Evolutionary conservation across 1,140 invertebrate genomes (phyloP), one percentile per base, ranked within the genome.

Genomic region (Macrobrachium rosenbergii): DNA sequence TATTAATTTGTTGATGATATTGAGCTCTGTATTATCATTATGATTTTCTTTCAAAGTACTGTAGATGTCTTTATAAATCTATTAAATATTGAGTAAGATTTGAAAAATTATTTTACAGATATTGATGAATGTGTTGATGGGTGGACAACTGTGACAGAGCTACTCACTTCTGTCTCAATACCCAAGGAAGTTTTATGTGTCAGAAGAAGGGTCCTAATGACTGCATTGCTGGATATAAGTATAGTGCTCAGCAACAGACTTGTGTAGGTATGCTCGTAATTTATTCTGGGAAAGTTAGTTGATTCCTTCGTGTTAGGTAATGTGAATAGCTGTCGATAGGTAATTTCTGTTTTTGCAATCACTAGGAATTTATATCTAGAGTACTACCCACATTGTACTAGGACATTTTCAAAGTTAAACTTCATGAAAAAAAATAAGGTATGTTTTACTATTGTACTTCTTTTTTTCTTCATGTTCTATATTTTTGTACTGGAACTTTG

Each of bases 91-190:
- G 72, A 60, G 8, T 37, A 23, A 45, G 19, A 62, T 63, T 86
- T 43, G 12, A 43, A 45, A 43, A 81, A 7, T 69, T 77, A 67
- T 37, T 28, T 77, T 79, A 37, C 91, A 95, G 94, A 95, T 91
- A 91, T 95, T 5, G 92, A 95, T 82, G 94, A 95, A 90, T 95
- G 94, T 89, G 43, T 76, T 17, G 91, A 92, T 73, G 85, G 88
- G 72, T 91, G 52, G 69, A 90, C 75, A 90, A 88, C 79, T 91
- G 91, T 78, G 87, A 90, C 79, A 21, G 52, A 12, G 75, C 82
- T 17, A 63, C 83, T 21, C 91, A 92, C 80, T 82, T 90, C 64
- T 92, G 92, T 85, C 83, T 91, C n/a, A 92, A 92, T 88, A 91
- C 90, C 23, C 89, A 89, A 28, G 92, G 92, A 23, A 91, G 90